Conservation (phyloP, 2,797 vertebrate species). For the Zalophus californianus region DNA sequence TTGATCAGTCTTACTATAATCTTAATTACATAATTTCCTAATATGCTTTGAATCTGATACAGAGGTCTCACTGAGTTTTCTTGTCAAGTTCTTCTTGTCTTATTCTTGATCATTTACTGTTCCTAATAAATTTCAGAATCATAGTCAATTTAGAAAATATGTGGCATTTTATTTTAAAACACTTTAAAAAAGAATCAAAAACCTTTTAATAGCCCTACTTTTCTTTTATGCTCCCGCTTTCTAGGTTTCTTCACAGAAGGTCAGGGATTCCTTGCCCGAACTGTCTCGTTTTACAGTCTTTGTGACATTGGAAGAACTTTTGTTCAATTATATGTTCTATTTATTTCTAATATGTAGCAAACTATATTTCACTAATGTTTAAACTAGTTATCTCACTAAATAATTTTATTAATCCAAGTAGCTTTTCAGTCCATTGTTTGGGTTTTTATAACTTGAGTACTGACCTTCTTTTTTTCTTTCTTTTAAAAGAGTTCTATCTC, state of each 20-base stretch:
- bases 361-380: neutral
- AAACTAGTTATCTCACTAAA: neutral
- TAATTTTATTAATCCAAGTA: neutral
- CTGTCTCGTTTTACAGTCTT: neutral
- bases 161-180: neutral
- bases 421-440: neutral
- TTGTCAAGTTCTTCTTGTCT: neutral
- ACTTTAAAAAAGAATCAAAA: neutral
- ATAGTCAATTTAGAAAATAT: neutral
- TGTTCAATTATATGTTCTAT: neutral
- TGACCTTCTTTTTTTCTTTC: neutral
- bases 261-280: neutral
- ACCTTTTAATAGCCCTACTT: neutral
- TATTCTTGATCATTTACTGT: neutral
- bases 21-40: neutral
- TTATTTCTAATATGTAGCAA: neutral
- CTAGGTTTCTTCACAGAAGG: neutral
- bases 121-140: neutral
- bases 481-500: neutral
- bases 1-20: neutral
- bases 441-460: neutral
- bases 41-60: neutral
- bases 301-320: neutral
- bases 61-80: neutral
- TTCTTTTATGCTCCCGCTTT: neutral